Conservation (phyloP, 1,140 invertebrate genomes). For the Drosophila athabasca region DNA sequence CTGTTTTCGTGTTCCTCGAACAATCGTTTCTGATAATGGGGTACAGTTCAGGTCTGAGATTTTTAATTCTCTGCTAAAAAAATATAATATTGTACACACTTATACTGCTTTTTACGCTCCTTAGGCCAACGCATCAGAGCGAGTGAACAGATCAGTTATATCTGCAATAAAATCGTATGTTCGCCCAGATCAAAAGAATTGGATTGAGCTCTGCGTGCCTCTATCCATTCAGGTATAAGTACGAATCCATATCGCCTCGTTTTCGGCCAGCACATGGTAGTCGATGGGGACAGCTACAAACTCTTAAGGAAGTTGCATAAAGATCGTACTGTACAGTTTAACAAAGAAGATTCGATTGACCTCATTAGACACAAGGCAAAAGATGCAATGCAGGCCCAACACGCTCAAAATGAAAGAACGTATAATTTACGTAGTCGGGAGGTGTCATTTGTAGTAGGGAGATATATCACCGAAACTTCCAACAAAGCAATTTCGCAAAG, state of each 20-base stretch:
- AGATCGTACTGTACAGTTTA: neutral
- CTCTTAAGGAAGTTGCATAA: neutral
- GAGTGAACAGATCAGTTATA: no score
- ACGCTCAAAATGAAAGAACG: neutral
- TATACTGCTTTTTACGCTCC: no score
- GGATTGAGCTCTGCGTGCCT: neutral
- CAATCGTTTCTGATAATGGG: no score
- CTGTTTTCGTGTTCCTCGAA: no score
- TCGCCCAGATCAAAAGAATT: neutral
- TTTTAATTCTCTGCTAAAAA: no score
- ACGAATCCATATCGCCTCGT: neutral
- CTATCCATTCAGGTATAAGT: neutral
- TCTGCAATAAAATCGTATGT: neutral
- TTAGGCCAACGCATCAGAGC: no score
- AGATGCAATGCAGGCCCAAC: neutral
- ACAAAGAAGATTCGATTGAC: neutral
- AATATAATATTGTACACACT: no score
- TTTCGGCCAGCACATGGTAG: neutral
- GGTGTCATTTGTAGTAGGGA: neutral
- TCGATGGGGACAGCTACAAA: neutral
- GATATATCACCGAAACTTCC: neutral
- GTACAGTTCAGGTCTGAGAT: no score
- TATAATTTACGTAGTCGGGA: slow-evolving; percentile 1
- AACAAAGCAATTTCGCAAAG: slow-evolving; percentile 2
- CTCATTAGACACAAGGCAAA: neutral